Conservation (phyloP, 2,797 vertebrate species). For the Sebastes umbrosus region DNA sequence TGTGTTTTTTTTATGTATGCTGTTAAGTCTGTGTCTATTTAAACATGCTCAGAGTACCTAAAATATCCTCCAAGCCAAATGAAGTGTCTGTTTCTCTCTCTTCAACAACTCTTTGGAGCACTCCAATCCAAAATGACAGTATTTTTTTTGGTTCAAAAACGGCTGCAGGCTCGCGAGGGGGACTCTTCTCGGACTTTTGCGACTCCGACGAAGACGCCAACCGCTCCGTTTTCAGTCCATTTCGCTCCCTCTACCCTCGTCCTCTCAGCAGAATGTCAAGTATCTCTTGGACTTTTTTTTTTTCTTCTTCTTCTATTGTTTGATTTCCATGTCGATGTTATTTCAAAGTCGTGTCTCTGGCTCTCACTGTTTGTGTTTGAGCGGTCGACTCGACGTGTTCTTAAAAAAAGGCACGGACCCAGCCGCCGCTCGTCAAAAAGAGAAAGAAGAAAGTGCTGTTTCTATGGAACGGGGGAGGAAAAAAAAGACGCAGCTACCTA, state of each 20-base stretch:
- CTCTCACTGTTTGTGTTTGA: slow-evolving; percentile 70
- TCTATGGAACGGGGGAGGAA: slow-evolving; percentile 32
- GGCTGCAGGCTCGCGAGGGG: slow-evolving; percentile 13
- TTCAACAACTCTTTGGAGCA: slow-evolving; percentile 37
- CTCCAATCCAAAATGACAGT: slow-evolving; percentile 48
- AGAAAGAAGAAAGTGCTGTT: slow-evolving; percentile 62
- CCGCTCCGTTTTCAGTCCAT: slow-evolving; percentile 36
- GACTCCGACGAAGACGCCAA: slow-evolving; percentile 23
- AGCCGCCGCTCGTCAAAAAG: slow-evolving; percentile 56
- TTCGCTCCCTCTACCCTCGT: slow-evolving; percentile 9
- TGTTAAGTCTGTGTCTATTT: slow-evolving; percentile 76
- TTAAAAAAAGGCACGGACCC: slow-evolving; percentile 43
- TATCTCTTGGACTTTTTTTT: slow-evolving; percentile 55
- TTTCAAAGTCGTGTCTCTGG: slow-evolving; percentile 67
- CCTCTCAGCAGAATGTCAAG: slow-evolving; percentile 55
- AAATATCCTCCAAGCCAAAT: slow-evolving; percentile 72
- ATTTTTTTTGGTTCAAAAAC: slow-evolving; percentile 21
- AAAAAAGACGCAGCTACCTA: slow-evolving; percentile 27
- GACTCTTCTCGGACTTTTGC: slow-evolving; percentile 42
- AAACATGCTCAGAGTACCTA: slow-evolving; percentile 71
- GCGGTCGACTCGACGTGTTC: slow-evolving; percentile 51
- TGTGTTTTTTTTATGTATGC: slow-evolving; percentile 62
- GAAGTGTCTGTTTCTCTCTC: slow-evolving; percentile 65
- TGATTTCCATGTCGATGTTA: slow-evolving; percentile 62
- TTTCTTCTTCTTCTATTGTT: slow-evolving; percentile 10